Conservation (phyloP, 2,113 vertebrate genomes). For the Ursus arctos region DNA sequence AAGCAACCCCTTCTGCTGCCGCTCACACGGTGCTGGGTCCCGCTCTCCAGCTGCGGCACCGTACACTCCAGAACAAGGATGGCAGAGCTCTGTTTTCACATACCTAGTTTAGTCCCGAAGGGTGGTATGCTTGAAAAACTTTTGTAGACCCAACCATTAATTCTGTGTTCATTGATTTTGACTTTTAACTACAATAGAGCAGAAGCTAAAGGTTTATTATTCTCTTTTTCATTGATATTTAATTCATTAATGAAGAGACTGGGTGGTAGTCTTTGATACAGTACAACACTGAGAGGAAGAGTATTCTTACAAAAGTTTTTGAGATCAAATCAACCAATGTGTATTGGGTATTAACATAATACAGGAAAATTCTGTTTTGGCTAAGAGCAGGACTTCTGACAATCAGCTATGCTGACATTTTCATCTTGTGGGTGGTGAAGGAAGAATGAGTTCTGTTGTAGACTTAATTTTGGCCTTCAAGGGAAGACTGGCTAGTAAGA, state of each 20-base stretch:
- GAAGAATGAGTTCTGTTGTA: not conserved
- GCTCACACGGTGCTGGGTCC: too few species aligned
- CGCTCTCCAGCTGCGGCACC: not conserved
- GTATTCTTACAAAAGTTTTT: not conserved
- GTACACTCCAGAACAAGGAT: not conserved
- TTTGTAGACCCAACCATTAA: not conserved
- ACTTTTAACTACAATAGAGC: not conserved
- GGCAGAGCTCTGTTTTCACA: not conserved
- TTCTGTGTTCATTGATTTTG: not conserved
- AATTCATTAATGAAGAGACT: constrained; percentile 24
- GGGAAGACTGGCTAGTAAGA: not conserved
- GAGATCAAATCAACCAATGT: not conserved
- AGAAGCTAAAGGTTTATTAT: constrained; percentile 40
- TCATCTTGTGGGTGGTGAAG: constrained; percentile 40
- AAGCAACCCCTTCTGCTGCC: not conserved
- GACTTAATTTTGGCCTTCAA: constrained; percentile 27
- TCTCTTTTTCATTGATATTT: not conserved
- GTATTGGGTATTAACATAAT: not conserved
- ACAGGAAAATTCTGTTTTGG: not conserved
- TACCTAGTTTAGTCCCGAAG: not conserved
- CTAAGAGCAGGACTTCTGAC: not conserved
- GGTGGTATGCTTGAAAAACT: not conserved
- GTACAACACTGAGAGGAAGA: not conserved
- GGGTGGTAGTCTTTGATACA: not conserved
- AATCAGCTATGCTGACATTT: constrained; percentile 32